Evolutionary conservation across 2,113 vertebrate genomes (phyloP).

Genomic region (Recurvirostra avosetta): DNA sequence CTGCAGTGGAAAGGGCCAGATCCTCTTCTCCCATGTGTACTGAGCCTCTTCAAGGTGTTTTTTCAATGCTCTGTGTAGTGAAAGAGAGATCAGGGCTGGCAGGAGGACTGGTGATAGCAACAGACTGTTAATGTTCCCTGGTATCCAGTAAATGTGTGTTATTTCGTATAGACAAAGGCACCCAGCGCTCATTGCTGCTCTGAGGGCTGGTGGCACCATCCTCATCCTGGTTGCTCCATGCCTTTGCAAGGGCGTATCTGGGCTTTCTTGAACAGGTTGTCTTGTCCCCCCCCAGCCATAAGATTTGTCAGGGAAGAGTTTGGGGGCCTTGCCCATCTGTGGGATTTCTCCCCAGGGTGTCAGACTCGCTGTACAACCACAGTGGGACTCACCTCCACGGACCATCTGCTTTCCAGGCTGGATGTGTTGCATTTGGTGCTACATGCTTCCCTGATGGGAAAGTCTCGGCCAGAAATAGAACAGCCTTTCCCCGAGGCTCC

Average conservation of each 20-base stretch:
- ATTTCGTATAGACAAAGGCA: neutral
- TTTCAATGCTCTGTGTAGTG: neutral
- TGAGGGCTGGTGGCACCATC: neutral
- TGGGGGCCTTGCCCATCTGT: neutral
- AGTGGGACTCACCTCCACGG: conserved; percentile 27
- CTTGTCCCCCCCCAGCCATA: neutral
- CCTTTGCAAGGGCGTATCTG: neutral
- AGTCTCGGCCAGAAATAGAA: conserved; percentile 2
- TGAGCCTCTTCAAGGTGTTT: neutral
- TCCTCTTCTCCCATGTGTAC: neutral
- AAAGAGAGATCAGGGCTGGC: neutral
- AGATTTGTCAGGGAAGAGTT: neutral
- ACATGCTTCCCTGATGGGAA: neutral
- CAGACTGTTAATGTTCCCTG: neutral
- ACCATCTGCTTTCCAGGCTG: conserved; percentile 37
- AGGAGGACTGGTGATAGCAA: neutral
- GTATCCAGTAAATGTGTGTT: neutral
- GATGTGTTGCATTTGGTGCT: neutral
- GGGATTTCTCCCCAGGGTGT: neutral
- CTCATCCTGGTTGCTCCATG: neutral
- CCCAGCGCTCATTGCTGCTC: accelerated
- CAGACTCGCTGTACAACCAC: neutral
- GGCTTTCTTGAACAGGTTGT: neutral
- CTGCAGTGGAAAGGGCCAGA: neutral
- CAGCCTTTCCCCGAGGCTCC: neutral